Percentiles rank a stretch among this genome's conserved stretches.
Evolutionary conservation across 2,113 vertebrate species (phyloP).

Genomic region (Anhinga rufa): DNA sequence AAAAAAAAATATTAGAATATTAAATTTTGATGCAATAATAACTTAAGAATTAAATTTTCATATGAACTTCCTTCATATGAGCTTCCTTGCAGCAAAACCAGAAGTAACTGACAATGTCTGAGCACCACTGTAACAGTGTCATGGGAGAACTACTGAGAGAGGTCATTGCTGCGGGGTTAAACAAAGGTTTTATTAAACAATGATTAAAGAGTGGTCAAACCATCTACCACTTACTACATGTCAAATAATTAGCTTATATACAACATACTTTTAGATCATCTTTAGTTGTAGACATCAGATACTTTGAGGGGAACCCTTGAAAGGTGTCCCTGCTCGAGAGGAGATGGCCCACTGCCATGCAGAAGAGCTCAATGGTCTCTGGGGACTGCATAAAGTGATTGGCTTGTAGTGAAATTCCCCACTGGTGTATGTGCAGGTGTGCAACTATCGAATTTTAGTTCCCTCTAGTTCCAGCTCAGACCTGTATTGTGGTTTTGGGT

Average conservation of each 20-base stretch:
- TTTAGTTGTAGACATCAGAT: neutral
- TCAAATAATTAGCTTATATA: neutral
- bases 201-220: neutral
- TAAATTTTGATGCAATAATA: neutral
- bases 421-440: neutral
- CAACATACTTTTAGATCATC: neutral
- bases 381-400: too few relatives aligned
- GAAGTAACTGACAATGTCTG: neutral
- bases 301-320: neutral
- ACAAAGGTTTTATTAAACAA: neutral
- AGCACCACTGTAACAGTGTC: neutral
- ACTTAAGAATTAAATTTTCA: neutral
- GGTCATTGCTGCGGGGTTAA: neutral
- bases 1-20: neutral
- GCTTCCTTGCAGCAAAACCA: neutral
- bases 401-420: neutral
- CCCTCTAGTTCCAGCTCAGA: neutral
- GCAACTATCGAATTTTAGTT: neutral
- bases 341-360: rapidly evolving
- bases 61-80: too few relatives aligned
- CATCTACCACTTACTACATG: neutral
- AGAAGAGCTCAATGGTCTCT: neutral
- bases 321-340: neutral
- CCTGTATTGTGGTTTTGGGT: neutral
- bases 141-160: neutral